Percentiles rank a stretch among this genome's conserved stretches.
phyloP scores from a whole-genome alignment of 2,797 vertebrate genomes.

The Helarctos malayanus region DNA sequence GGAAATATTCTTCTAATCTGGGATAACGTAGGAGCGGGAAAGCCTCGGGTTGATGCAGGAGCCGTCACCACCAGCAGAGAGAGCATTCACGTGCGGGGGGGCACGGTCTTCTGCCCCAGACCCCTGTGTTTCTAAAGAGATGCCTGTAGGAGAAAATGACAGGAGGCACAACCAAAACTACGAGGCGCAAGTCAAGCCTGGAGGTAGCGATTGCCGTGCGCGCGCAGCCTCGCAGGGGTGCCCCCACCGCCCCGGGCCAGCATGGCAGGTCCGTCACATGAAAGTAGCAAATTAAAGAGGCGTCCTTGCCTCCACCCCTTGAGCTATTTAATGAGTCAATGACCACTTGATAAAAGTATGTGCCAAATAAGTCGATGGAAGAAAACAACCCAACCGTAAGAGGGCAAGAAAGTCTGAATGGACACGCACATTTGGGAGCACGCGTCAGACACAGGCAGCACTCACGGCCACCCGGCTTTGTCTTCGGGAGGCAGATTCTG shows the following conservation, averaged over 20 bases:
- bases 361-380: not conserved
- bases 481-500: not conserved
- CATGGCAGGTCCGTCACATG: conserved; percentile 41
- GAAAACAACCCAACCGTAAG: not conserved
- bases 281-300: conserved; percentile 71
- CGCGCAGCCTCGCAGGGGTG: conserved; percentile 71
- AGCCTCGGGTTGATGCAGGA: conserved; percentile 80
- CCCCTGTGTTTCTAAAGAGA: conserved; percentile 84
- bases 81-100: conserved; percentile 82
- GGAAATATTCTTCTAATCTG: conserved; percentile 84
- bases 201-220: conserved; percentile 82
- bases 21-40: conserved; percentile 79
- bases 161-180: conserved; percentile 81
- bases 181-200: conserved; percentile 80
- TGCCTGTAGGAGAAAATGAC: conserved; percentile 83
- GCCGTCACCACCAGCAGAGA: conserved; percentile 82
- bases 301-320: not conserved
- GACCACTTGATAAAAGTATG: not conserved
- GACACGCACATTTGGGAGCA: not conserved
- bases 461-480: not conserved
- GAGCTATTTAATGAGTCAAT: conserved; percentile 64
- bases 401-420: rapidly evolving
- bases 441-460: rapidly evolving
- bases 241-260: conserved; percentile 68
- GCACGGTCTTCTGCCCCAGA: conserved; percentile 79